Conservation (phyloP, 2,888 invertebrate genomes). For the Stenurella melanura region DNA sequence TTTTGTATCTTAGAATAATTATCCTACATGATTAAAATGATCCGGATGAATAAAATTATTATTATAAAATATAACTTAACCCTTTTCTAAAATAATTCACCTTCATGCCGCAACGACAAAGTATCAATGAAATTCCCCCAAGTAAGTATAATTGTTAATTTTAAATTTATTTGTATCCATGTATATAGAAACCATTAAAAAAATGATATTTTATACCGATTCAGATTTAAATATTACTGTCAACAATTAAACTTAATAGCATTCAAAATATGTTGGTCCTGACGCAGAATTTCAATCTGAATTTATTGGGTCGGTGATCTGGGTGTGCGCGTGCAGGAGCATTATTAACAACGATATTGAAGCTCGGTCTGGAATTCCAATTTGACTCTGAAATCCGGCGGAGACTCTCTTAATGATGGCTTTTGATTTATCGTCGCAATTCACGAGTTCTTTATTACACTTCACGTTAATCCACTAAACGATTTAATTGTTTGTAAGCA, state of each 20-base stretch:
- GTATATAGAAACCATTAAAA: not conserved
- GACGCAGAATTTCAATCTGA: slow-evolving; percentile 47
- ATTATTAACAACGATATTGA: slow-evolving; percentile 71
- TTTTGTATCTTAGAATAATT: too few species aligned
- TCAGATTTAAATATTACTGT: not conserved
- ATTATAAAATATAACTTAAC: too few species aligned
- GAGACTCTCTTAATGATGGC: slow-evolving; percentile 71
- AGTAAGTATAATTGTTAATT: too few species aligned
- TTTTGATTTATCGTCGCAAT: slow-evolving; percentile 72
- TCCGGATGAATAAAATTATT: too few species aligned
- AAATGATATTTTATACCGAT: not conserved
- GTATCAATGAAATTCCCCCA: too few species aligned
- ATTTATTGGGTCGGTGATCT: slow-evolving; percentile 53
- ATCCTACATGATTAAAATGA: too few species aligned
- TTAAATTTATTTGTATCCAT: not conserved
- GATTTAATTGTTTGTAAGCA: slow-evolving; percentile 59
- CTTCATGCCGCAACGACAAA: too few species aligned
- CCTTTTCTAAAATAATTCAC: too few species aligned
- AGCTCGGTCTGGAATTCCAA: slow-evolving; percentile 71
- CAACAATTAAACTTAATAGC: slow-evolving; percentile 3
- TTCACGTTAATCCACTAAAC: slow-evolving; percentile 60
- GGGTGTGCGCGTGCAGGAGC: slow-evolving; percentile 64
- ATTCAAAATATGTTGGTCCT: slow-evolving; percentile 8
- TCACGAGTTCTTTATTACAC: slow-evolving; percentile 70
- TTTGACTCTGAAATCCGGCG: slow-evolving; percentile 72